Percentiles rank a stretch among this genome's conserved stretches.
Evolutionary conservation across 2,888 invertebrate species (phyloP).

Genomic region (Acheta domesticus): DNA sequence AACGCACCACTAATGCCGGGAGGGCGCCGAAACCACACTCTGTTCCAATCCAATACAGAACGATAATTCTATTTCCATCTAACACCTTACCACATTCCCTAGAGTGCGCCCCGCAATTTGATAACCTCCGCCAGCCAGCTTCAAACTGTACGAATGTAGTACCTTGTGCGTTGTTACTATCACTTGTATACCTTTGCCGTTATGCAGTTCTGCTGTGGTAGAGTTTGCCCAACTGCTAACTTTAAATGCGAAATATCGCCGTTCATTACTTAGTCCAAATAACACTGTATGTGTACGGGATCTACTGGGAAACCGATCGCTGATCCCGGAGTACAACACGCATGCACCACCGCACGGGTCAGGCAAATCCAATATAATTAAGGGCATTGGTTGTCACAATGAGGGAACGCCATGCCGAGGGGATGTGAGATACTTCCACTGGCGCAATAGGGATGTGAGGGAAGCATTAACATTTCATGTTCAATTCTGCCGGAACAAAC

Average conservation of each 20-base stretch:
- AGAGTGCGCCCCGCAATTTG: no score
- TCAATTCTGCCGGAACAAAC: not conserved
- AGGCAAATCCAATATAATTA: not conserved
- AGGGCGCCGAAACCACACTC: no score
- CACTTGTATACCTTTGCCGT: not conserved
- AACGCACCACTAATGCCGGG: no score
- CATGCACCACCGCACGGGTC: not conserved
- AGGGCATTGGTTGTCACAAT: slow-evolving; percentile 7
- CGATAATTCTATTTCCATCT: no score
- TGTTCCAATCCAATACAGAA: no score
- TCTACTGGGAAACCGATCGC: slow-evolving; percentile 6
- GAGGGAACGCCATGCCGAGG: not conserved
- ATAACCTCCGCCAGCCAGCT: no score
- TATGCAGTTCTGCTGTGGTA: not conserved
- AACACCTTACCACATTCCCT: no score
- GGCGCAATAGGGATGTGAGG: not conserved
- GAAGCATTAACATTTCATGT: not conserved
- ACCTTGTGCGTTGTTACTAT: no score
- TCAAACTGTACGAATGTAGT: no score
- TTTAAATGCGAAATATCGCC: not conserved
- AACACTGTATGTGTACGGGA: not conserved
- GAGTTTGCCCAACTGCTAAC: not conserved
- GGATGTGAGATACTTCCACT: not conserved
- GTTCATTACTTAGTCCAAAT: slow-evolving; percentile 18
- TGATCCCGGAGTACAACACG: not conserved